Evolutionary conservation across 1,140 invertebrate genomes (phyloP).

Genomic region (Eciton burchellii): DNA sequence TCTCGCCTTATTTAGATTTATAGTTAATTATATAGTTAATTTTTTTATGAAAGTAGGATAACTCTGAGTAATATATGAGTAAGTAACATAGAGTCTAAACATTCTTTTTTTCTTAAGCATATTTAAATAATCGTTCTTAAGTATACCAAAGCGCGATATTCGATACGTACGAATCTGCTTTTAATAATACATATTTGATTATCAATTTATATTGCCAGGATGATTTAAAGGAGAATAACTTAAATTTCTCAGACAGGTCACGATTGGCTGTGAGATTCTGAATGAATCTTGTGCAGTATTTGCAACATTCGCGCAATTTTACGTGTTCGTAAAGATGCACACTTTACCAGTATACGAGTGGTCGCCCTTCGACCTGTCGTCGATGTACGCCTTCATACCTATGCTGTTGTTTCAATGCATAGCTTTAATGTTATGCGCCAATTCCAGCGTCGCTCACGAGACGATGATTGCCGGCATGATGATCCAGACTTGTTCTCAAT

Average conservation of each 20-base stretch:
- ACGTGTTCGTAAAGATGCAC: not conserved
- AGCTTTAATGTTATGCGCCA: slow-evolving; percentile 55
- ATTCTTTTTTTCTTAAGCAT: no score
- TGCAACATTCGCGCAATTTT: slow-evolving; percentile 35
- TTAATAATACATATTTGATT: no score
- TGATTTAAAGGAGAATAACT: not conserved
- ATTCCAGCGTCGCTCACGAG: slow-evolving; percentile 61
- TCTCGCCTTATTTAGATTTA: no score
- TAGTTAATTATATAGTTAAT: no score
- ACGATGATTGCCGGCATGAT: slow-evolving; percentile 66
- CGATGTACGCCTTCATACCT: not conserved
- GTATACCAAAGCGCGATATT: no score
- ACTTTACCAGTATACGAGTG: slow-evolving; percentile 50
- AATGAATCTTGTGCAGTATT: slow-evolving; percentile 37
- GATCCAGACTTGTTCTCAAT: slow-evolving; percentile 68
- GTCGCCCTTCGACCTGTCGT: slow-evolving; percentile 48
- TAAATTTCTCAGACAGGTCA: slow-evolving; percentile 27
- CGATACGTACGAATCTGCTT: no score
- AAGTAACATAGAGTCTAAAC: no score
- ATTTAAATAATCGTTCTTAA: no score
- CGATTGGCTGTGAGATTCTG: slow-evolving; percentile 59
- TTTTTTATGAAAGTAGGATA: no score
- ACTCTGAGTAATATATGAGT: no score
- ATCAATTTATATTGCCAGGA: not conserved
- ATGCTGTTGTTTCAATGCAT: slow-evolving; percentile 53